Conservation (phyloP, 2,888 invertebrate genomes). For the Eudasyphora cyanicolor region DNA sequence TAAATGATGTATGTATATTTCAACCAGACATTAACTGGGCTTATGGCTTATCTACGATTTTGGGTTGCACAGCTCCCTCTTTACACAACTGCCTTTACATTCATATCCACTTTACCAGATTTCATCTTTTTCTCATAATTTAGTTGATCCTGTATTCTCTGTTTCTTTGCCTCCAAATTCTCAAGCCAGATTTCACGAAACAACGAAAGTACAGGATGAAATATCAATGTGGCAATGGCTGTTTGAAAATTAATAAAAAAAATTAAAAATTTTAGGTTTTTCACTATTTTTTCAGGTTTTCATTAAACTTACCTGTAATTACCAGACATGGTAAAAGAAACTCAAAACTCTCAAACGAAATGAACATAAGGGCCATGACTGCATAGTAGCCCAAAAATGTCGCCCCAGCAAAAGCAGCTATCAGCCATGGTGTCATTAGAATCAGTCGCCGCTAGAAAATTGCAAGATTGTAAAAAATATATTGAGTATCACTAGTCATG, state of each 20-base stretch:
- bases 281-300: neutral
- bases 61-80: neutral
- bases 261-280: neutral
- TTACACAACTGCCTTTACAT: neutral
- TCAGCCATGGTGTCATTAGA: neutral
- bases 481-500: too few relatives aligned
- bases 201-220: neutral
- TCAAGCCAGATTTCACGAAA: neutral
- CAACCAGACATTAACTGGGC: too few relatives aligned
- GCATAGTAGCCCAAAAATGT: neutral
- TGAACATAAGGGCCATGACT: neutral
- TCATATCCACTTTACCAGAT: neutral
- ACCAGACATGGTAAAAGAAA: neutral
- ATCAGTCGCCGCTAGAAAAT: too few relatives aligned
- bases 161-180: neutral
- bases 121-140: neutral
- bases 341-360: neutral
- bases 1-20: too few relatives aligned
- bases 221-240: neutral
- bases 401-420: neutral
- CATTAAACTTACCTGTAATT: neutral
- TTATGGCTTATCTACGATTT: too few relatives aligned
- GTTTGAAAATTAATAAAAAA: neutral
- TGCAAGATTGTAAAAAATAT: too few relatives aligned
- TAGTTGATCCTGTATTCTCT: neutral